Evolutionary conservation across 2,113 vertebrate species (phyloP).

Genomic region (Heloderma charlesbogerti): DNA sequence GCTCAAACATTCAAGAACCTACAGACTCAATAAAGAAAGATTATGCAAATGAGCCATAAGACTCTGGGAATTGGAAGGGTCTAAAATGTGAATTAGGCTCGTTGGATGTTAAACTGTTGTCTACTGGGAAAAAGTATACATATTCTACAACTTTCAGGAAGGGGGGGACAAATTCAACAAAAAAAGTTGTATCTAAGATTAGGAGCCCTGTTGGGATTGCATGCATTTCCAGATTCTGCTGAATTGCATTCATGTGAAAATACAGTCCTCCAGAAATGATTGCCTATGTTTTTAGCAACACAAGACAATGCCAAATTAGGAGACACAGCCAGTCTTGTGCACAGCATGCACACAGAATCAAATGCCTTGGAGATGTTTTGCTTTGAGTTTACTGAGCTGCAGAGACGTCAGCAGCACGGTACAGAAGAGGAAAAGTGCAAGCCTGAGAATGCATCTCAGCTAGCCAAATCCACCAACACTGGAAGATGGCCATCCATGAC

Average conservation of each 20-base stretch:
- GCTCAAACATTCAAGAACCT: background rate
- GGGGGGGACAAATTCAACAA: background rate
- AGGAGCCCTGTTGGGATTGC: background rate
- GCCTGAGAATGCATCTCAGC: background rate
- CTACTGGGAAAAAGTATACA: background rate
- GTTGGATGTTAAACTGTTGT: background rate
- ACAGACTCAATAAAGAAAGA: background rate
- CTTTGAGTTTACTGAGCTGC: background rate
- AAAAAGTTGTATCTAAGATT: background rate
- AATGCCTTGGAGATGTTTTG: background rate
- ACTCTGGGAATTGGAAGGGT: background rate
- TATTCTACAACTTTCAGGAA: background rate
- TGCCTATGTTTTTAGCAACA: background rate
- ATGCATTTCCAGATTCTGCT: background rate
- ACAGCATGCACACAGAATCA: too few species aligned
- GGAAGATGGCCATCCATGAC: too few species aligned
- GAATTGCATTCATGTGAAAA: background rate
- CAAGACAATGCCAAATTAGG: background rate
- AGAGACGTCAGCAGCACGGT: background rate
- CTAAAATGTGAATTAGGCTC: background rate
- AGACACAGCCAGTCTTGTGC: background rate
- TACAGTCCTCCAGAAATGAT: background rate
- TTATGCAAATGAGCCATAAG: background rate
- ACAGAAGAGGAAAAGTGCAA: too few species aligned
- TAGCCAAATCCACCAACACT: too few species aligned